Conservation (phyloP, 2,888 invertebrate species). For the Tetheella fluctuosa region DNA sequence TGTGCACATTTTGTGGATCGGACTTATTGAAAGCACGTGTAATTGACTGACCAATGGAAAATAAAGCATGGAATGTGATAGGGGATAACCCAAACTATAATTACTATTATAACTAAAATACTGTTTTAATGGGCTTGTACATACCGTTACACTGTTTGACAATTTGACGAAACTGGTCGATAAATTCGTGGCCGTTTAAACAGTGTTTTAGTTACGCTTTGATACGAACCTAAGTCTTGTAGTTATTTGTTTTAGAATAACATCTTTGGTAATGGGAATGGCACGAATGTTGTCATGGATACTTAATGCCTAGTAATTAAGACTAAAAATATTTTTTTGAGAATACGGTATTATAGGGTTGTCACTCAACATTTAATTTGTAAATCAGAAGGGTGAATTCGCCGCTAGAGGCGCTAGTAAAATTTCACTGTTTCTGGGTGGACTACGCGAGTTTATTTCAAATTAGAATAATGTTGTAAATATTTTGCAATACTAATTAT, state of each 20-base stretch:
- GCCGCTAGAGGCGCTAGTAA: too few relatives aligned
- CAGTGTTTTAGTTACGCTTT: not conserved
- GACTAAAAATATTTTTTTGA: not conserved
- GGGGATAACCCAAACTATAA: not conserved
- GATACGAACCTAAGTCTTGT: not conserved
- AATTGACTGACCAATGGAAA: slow-evolving; percentile 46
- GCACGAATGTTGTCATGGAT: slow-evolving; percentile 2
- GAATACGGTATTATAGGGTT: too few relatives aligned
- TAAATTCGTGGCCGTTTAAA: not conserved
- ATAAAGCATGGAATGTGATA: not conserved
- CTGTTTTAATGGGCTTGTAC: not conserved
- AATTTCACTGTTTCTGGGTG: too few relatives aligned
- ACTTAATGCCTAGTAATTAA: not conserved
- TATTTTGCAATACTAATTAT: too few relatives aligned
- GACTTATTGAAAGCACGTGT: slow-evolving; percentile 46
- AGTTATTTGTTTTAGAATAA: not conserved
- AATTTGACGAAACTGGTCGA: not conserved
- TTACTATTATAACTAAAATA: not conserved
- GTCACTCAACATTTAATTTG: too few relatives aligned
- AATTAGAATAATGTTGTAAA: too few relatives aligned
- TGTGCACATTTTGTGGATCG: slow-evolving; percentile 27
- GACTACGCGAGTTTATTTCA: too few relatives aligned
- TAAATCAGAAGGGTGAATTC: too few relatives aligned
- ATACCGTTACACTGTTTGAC: too few relatives aligned
- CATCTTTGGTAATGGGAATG: not conserved